A percentile compares a stretch with the other conserved stretches of the same genome.
Conservation (phyloP, 2,797 vertebrate species). For the Ciconia nigra region DNA sequence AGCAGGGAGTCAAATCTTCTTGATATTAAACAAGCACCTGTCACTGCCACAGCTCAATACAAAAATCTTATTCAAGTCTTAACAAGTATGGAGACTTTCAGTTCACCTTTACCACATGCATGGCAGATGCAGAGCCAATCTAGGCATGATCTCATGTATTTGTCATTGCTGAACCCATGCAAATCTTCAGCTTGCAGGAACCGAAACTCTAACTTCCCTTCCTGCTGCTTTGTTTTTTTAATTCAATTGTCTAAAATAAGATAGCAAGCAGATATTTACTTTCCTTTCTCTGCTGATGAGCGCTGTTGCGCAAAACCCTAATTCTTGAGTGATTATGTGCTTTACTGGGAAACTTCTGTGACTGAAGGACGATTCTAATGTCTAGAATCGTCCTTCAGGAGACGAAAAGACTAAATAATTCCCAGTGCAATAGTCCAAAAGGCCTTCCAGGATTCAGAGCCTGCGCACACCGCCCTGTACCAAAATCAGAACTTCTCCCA, state of each 20-base stretch:
- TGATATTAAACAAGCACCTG: not conserved
- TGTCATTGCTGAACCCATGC: not conserved
- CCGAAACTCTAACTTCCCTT: constrained; percentile 48
- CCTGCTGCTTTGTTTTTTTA: not conserved
- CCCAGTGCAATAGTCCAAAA: not conserved
- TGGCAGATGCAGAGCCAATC: not conserved
- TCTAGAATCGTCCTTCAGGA: not conserved
- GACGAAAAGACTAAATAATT: not conserved
- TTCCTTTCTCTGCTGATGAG: not conserved
- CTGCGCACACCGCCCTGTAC: fast-evolving
- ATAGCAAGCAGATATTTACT: not conserved
- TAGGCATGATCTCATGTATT: not conserved
- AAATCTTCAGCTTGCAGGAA: constrained; percentile 33
- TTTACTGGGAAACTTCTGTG: not conserved
- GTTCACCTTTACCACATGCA: not conserved
- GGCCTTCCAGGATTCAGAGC: not conserved
- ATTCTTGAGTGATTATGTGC: not conserved
- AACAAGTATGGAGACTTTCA: not conserved
- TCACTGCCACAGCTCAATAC: not conserved
- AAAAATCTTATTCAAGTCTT: not conserved
- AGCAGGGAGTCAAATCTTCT: not conserved
- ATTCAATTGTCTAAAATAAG: constrained; percentile 27
- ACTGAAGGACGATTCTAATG: not conserved
- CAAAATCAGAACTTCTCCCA: not conserved
- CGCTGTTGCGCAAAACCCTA: not conserved